phyloP scores from a whole-genome alignment of 2,113 vertebrate species.

The Xenopus borealis region DNA sequence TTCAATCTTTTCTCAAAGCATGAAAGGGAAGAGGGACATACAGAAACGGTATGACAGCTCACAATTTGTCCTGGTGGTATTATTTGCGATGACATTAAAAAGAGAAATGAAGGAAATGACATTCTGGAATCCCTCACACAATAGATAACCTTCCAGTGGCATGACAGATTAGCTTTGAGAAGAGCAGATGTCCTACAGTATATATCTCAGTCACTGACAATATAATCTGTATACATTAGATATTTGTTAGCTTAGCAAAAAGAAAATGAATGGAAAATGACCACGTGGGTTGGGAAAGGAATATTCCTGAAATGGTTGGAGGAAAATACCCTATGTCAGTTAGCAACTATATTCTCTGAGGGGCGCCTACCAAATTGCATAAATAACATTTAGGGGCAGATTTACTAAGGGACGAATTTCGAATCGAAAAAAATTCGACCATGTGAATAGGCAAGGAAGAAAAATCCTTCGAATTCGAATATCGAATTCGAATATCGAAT shows the following conservation, averaged over 20 bases:
- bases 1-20: constrained; percentile 17
- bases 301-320: too few relatives aligned
- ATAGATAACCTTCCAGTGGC: constrained; percentile 4
- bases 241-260: neutral
- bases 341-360: too few relatives aligned
- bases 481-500: too few relatives aligned
- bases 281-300: too few relatives aligned
- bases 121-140: constrained; percentile 1
- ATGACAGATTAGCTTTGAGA: neutral
- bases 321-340: too few relatives aligned
- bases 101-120: constrained; percentile 23
- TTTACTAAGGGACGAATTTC: too few relatives aligned
- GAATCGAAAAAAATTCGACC: too few relatives aligned
- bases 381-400: too few relatives aligned
- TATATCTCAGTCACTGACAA: neutral
- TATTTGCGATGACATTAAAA: constrained; percentile 34
- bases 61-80: constrained; percentile 29
- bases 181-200: neutral
- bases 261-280: too few relatives aligned
- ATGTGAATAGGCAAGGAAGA: too few relatives aligned
- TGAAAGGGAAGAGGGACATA: neutral
- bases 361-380: too few relatives aligned
- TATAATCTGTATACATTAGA: neutral
- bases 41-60: constrained; percentile 13
- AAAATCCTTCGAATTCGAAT: too few relatives aligned